phyloP scores from a whole-genome alignment of 2,888 invertebrate species.

The Cecidostiba fungosa region DNA sequence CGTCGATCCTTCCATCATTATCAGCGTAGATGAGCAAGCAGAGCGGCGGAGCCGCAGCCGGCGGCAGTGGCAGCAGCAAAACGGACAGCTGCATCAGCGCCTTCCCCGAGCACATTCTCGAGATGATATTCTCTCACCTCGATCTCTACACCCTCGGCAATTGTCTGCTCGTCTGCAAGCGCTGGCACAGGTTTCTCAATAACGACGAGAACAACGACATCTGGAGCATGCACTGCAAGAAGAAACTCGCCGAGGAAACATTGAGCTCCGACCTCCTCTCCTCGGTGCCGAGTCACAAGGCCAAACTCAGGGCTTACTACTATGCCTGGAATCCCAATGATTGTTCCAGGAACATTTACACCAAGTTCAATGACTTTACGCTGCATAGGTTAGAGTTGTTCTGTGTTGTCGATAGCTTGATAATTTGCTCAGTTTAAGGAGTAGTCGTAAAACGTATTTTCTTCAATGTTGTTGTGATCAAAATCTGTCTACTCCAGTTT shows the following conservation, averaged over 20 bases:
- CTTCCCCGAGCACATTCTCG: slow-evolving; percentile 89
- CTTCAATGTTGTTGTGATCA: too few relatives aligned
- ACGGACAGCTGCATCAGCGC: slow-evolving; percentile 82
- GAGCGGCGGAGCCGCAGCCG: background rate
- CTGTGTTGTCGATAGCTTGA: background rate
- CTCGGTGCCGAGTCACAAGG: slow-evolving; percentile 94
- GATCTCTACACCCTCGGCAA: slow-evolving; percentile 92
- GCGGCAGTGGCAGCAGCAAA: slow-evolving; percentile 74
- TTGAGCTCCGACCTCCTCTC: slow-evolving; percentile 95
- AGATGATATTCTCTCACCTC: slow-evolving; percentile 95
- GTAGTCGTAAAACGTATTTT: too few relatives aligned
- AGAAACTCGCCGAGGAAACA: slow-evolving; percentile 92
- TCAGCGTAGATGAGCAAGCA: background rate
- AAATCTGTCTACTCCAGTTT: background rate
- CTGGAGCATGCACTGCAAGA: slow-evolving; percentile 94
- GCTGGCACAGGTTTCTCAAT: slow-evolving; percentile 92
- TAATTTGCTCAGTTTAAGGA: background rate
- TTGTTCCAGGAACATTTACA: slow-evolving; percentile 97
- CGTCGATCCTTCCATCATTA: background rate
- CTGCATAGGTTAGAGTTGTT: slow-evolving; percentile 86
- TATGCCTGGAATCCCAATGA: slow-evolving; percentile 99
- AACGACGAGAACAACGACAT: slow-evolving; percentile 96
- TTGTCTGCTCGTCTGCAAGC: slow-evolving; percentile 95
- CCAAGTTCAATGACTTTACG: slow-evolving; percentile 98
- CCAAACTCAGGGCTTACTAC: slow-evolving; percentile 95